Evolutionary conservation across 2,113 vertebrate genomes (phyloP).

Genomic region (Dromas ardeola): DNA sequence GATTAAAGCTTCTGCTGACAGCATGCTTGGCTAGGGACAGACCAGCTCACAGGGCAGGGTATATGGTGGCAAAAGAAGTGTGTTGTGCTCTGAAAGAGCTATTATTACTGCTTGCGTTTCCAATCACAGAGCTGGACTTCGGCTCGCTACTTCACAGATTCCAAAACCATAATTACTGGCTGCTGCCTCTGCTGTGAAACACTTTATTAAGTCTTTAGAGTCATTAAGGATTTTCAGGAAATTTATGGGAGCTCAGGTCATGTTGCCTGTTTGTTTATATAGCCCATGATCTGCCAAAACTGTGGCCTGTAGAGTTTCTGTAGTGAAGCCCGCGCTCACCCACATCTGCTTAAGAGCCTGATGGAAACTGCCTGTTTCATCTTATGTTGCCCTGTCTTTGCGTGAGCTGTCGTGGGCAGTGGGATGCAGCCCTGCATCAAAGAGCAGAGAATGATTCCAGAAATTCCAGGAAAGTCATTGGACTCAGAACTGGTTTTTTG

Average conservation of each 20-base stretch:
- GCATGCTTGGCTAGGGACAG: not conserved
- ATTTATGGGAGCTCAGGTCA: conserved; percentile 57
- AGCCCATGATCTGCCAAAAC: not conserved
- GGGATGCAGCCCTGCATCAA: not conserved
- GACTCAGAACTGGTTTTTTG: not conserved
- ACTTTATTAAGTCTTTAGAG: conserved; percentile 60
- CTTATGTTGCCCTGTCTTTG: not conserved
- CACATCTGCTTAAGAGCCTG: not conserved
- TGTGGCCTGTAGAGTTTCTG: not conserved
- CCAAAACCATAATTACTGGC: conserved; percentile 45
- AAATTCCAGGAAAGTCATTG: not conserved
- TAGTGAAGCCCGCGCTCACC: not conserved
- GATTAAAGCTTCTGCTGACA: conserved; percentile 23
- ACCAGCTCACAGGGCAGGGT: not conserved
- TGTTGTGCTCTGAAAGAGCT: conserved; percentile 40
- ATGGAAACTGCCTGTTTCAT: not conserved
- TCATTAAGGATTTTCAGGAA: conserved; percentile 58
- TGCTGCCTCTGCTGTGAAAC: conserved; percentile 50
- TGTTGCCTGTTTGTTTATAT: conserved; percentile 16
- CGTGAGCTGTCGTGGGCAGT: not conserved
- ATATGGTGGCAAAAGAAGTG: not conserved
- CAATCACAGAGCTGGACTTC: conserved; percentile 14
- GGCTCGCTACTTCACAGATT: conserved; percentile 12
- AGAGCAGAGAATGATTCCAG: not conserved
- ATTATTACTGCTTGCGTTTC: not conserved